A percentile compares a stretch with the other conserved stretches of the same genome.
phyloP scores from a whole-genome alignment of 2,888 invertebrate species.

The Alloscopus bannaensis region DNA sequence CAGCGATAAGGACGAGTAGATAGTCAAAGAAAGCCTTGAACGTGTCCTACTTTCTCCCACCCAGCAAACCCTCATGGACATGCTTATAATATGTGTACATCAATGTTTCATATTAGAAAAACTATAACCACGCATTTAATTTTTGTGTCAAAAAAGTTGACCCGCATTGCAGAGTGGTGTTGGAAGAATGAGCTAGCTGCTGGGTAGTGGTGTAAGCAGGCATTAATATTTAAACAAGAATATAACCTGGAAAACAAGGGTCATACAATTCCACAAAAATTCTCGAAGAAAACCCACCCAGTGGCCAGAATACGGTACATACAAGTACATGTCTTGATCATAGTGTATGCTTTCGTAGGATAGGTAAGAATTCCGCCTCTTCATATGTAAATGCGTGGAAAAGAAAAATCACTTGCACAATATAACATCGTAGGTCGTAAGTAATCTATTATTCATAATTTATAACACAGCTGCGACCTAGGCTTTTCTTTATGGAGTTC shows the following conservation, averaged over 20 bases:
- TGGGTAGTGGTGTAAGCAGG: too few species aligned
- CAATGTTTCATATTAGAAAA: neutral
- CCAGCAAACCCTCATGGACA: neutral
- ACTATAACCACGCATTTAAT: neutral
- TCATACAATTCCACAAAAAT: neutral
- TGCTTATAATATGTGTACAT: neutral
- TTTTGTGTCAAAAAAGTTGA: neutral
- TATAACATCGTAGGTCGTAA: conserved; percentile 14
- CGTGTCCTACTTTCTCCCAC: conserved; percentile 5
- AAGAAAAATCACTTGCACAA: conserved; percentile 27
- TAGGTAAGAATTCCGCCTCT: conserved; percentile 15
- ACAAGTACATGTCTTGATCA: too few species aligned
- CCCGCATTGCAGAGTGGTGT: too few species aligned
- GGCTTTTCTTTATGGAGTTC: too few species aligned
- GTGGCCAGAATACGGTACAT: neutral
- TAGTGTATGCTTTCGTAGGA: neutral
- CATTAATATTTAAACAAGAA: neutral
- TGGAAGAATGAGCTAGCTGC: too few species aligned
- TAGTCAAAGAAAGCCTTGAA: neutral
- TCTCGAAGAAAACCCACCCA: neutral
- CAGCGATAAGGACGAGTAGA: neutral
- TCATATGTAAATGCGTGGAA: conserved; percentile 2
- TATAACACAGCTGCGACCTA: conserved; percentile 24
- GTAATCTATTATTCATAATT: conserved; percentile 38
- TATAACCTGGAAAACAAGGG: neutral